Base-by-base conservation (phyloP, 2,113 vertebrate genomes). In the Cyrtonyx montezumae region DNA sequence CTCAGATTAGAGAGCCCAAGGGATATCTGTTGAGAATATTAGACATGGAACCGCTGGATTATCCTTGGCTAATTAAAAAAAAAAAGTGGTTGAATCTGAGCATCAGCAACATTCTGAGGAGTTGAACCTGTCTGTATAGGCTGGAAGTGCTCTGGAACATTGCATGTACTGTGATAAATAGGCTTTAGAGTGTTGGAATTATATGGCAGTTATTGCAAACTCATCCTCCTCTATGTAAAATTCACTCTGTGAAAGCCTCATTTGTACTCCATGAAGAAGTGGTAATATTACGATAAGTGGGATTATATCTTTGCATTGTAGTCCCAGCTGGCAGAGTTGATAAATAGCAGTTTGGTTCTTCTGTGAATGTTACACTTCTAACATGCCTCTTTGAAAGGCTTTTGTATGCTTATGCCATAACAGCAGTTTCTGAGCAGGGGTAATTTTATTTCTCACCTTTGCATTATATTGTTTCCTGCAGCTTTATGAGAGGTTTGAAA, bases 231-330 rank as follows among this genome's bases (percentile, higher is more conserved):
- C 12, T 15, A 30, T 79, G 26, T 53, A 53, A 42, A 32, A 36
- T 36, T 42, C 30, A 45, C 37, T 83, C 46, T 63, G 1, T 79
- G 9, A 45, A 69, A 62, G 11, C n/a, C 15, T 46, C 18, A 45
- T 62, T 36, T 66, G 5, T 77, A 19, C 1, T 7, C 4, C 9
- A 8, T 51, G 21, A 83, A 78, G 56, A 83, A 4, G 10, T 63
- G 49, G 13, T 23, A 13, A 21, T 53, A 53, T 53, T 53, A 30
- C 62, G 12, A 68, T 58, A 66, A 4, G 23, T 2, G 5, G 18
- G 2, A 16, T 80, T 66, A 2, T 1, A 11, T 46, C 42, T 66
- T 19, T 80, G 11, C 42, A 46, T 0, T n/a, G 3, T 46, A 30
- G 6, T 74, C 14, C 23, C 9, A 77, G 20, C 55, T 58, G 19